phyloP scores from a whole-genome alignment of 2,797 vertebrate species.

The Merluccius polli region DNA sequence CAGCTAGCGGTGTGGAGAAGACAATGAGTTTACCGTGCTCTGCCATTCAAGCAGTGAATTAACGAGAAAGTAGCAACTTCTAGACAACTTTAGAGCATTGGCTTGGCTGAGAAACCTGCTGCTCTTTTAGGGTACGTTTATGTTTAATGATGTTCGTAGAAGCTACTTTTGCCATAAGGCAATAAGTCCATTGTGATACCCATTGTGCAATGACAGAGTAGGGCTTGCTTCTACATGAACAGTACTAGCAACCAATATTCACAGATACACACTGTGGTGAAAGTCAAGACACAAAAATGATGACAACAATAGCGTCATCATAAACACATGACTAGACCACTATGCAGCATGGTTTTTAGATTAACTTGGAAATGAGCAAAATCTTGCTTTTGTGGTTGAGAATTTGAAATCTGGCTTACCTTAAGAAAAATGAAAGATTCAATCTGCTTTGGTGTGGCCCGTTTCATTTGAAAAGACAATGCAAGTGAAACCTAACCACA shows the following conservation, averaged over 20 bases:
- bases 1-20: not conserved
- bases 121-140: not conserved
- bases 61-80: not conserved
- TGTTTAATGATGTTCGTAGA: not conserved
- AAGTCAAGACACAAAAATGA: not conserved
- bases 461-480: not conserved
- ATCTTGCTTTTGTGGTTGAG: not conserved
- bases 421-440: too few species aligned
- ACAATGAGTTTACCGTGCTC: not conserved
- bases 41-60: not conserved
- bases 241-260: not conserved
- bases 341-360: not conserved
- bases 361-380: not conserved
- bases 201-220: not conserved
- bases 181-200: not conserved
- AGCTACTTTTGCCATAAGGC: not conserved
- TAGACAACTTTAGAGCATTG: not conserved
- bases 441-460: not conserved
- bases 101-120: not conserved
- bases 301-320: not conserved
- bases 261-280: not conserved
- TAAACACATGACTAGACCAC: not conserved
- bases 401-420: too few species aligned
- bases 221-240: not conserved
- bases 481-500: not conserved